Conservation (phyloP, 2,113 vertebrate species). For the Sigmodon hispidus region DNA sequence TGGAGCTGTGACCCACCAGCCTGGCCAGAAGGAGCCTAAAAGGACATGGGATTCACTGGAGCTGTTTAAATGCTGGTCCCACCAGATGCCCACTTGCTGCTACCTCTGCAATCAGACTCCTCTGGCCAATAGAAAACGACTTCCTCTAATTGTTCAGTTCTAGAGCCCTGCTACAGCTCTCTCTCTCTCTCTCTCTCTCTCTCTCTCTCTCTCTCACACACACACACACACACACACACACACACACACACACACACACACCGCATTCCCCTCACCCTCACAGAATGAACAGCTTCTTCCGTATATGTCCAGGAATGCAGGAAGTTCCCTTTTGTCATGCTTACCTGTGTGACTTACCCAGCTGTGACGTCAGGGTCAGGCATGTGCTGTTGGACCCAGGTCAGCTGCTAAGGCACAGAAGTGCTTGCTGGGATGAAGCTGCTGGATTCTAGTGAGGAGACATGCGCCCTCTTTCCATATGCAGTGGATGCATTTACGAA, state of each 20-base stretch:
- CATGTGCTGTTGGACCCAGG: not conserved
- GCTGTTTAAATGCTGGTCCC: not conserved
- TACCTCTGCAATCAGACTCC: not conserved
- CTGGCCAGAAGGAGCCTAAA: not conserved
- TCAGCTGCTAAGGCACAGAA: not conserved
- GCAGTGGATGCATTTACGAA: not conserved
- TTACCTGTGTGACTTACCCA: not conserved
- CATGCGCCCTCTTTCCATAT: accelerated
- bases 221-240: too few species aligned
- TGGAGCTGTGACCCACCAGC: not conserved
- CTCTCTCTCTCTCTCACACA: too few species aligned
- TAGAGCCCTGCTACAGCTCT: not conserved
- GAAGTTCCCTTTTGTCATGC: not conserved
- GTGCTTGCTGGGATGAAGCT: not conserved
- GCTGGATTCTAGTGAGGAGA: not conserved
- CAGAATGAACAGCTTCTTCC: not conserved
- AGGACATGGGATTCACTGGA: not conserved
- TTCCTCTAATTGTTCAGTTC: not conserved
- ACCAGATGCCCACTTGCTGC: not conserved
- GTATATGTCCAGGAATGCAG: not conserved
- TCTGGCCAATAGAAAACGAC: not conserved
- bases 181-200: too few species aligned
- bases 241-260: too few species aligned
- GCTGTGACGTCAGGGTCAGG: not conserved
- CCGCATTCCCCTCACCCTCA: not conserved